Conservation (phyloP, 2,113 vertebrate species). For the Megaleporinus macrocephalus region DNA sequence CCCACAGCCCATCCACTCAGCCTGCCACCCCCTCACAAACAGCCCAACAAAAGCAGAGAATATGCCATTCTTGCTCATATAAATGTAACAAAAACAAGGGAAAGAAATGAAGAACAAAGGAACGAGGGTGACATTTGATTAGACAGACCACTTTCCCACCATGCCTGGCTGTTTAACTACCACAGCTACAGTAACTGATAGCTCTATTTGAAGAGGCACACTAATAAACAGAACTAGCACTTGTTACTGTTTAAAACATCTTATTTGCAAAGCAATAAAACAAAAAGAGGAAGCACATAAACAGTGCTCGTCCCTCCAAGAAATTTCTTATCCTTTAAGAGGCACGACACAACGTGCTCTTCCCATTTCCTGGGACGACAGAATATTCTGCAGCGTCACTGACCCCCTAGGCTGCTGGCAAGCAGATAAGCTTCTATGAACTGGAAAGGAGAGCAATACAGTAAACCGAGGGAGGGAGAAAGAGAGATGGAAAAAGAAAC, state of each 20-base stretch:
- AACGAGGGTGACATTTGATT: neutral
- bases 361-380: slow-evolving; percentile 35
- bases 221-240: neutral
- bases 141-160: neutral
- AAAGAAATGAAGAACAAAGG: neutral
- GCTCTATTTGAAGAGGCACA: neutral
- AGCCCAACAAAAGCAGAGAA: slow-evolving; percentile 7
- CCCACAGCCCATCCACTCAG: neutral
- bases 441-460: slow-evolving; percentile 40
- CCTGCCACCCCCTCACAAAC: slow-evolving; percentile 19
- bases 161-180: neutral
- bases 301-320: slow-evolving; percentile 2
- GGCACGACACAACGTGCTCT: slow-evolving; percentile 24
- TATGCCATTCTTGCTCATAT: neutral
- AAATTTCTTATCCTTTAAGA: slow-evolving; percentile 36
- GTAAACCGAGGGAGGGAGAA: neutral
- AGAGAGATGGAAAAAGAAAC: neutral
- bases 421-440: slow-evolving; percentile 68
- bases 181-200: neutral
- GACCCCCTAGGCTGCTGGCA: slow-evolving; percentile 42
- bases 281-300: slow-evolving; percentile 12
- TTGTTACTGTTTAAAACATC: neutral
- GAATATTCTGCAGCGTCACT: slow-evolving; percentile 62
- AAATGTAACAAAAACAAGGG: neutral
- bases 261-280: slow-evolving; percentile 15